These are phyloP conservation scores for Sweltsa coloradensis DNA, from an alignment of 1,140 invertebrate genomes.

Conservation along the genomic window DNA sequence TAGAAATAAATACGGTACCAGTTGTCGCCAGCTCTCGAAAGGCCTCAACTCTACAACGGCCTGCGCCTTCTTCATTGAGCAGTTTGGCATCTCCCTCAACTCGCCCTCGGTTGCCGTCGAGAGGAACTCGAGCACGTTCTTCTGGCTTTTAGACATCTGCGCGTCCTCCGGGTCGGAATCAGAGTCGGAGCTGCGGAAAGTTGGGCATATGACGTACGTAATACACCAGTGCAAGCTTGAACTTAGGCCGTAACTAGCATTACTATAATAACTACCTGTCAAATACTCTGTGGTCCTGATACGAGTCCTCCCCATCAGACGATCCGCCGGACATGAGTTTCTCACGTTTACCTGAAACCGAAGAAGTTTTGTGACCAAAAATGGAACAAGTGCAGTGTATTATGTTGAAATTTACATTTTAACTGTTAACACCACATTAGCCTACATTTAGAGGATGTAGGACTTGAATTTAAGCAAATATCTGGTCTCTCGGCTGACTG, in stretches of 20 bases:
- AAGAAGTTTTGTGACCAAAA: too few relatives aligned
- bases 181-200: constrained; percentile 42
- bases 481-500: too few relatives aligned
- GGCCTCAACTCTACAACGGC: constrained; percentile 52
- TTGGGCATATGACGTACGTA: not conserved
- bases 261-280: not conserved
- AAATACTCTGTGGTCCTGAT: constrained; percentile 6
- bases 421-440: constrained; percentile 2
- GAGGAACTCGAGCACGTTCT: constrained; percentile 63
- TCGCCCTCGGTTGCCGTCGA: constrained; percentile 51
- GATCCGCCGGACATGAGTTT: too few relatives aligned
- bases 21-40: constrained; percentile 56
- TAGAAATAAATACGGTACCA: too few relatives aligned
- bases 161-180: constrained; percentile 55
- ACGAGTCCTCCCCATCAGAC: too few relatives aligned
- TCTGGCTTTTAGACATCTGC: constrained; percentile 52
- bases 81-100: constrained; percentile 49
- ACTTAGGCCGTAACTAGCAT: not conserved
- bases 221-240: not conserved
- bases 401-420: not conserved
- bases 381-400: too few relatives aligned
- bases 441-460: too few relatives aligned
- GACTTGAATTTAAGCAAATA: too few relatives aligned
- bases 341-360: too few relatives aligned
- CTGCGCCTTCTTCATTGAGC: constrained; percentile 60